Evolutionary conservation across 2,888 invertebrate genomes (phyloP).

Genomic region (Melieria omissa): DNA sequence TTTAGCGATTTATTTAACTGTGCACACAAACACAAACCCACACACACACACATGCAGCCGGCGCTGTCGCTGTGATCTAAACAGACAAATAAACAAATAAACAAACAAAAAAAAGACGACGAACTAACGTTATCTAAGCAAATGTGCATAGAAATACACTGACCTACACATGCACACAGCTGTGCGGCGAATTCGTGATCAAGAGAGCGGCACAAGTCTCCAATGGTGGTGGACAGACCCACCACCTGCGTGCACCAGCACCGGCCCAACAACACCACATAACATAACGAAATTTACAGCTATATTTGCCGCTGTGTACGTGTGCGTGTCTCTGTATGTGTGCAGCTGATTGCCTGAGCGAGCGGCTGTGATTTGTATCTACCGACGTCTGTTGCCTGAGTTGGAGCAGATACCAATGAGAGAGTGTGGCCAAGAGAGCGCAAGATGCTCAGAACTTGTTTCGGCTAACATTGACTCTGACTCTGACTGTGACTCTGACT

Average conservation of each 20-base stretch:
- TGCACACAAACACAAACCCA: not conserved
- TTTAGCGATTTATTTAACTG: too few species aligned
- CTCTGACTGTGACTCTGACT: slow-evolving; percentile 35
- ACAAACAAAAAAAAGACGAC: not conserved
- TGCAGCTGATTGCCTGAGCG: not conserved
- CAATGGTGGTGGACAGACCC: not conserved
- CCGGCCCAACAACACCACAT: not conserved
- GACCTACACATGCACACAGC: slow-evolving; percentile 22
- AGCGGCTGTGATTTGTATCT: too few species aligned
- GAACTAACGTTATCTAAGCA: slow-evolving; percentile 28
- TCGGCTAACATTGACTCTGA: slow-evolving; percentile 59
- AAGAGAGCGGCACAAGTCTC: slow-evolving; percentile 1
- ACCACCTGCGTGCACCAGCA: slow-evolving; percentile 6
- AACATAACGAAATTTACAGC: slow-evolving; percentile 63
- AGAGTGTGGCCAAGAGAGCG: slow-evolving; percentile 17
- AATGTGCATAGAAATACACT: slow-evolving; percentile 18
- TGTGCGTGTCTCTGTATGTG: slow-evolving; percentile 23
- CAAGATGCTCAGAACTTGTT: not conserved
- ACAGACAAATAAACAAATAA: too few species aligned
- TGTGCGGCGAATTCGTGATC: slow-evolving; percentile 21
- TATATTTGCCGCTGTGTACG: slow-evolving; percentile 59
- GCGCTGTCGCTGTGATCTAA: too few species aligned
- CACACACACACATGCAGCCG: not conserved
- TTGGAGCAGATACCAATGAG: not conserved
- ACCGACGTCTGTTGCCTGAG: too few species aligned